Evolutionary conservation across 2,113 vertebrate species (phyloP), one percentile per base, ranked within the genome.

Genomic region (Gallinago undulata): DNA sequence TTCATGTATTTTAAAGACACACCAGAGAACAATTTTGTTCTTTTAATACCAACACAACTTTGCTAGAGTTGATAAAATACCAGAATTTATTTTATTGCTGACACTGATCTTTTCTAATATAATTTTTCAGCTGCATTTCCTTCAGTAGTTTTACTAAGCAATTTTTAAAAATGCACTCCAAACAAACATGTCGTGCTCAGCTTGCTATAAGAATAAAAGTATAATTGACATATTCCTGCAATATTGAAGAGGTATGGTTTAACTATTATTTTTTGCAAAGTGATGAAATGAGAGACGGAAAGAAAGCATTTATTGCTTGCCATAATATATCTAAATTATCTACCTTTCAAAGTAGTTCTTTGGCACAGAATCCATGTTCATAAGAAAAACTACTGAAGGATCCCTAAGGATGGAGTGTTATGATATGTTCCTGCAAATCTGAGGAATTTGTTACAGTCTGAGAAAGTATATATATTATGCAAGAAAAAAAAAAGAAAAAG

Each of bases 201-300:
- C 60, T 93, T 94, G 76, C 37, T 93, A 69, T 88, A 93, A 90
- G 35, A 93, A 75, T 83, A 28, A 51, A 84, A 88, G 10, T 77
- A 41, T 43, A 66, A 57, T 84, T 86, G 74, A 70, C 2, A 43
- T 51, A 67, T 17, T 77, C 14, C 18, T 50, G 24, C 31, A 77
- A 50, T 62, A 74, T 9, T 84, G 59, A 31, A 63, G 88, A 88
- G 7, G 7, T 55, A 53, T 45, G 17, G 8, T 22, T 88, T 88
- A 56, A 14, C 64, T 4, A 15, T 73, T 68, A 39, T 18, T 45
- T 83, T 76, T 64, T 90, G 7, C 3, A 76, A 69, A 53, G 6
- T 6, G 16, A 76, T 5, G 10, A 59, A 87, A 84, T 41, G 7
- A 76, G 78, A 77, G 10, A 64, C 69, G 1, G 17, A 77, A 91